A percentile compares a stretch with the other conserved stretches of the same genome.
Conservation (phyloP, 2,113 vertebrate species). For the Himantopus leucocephalus region DNA sequence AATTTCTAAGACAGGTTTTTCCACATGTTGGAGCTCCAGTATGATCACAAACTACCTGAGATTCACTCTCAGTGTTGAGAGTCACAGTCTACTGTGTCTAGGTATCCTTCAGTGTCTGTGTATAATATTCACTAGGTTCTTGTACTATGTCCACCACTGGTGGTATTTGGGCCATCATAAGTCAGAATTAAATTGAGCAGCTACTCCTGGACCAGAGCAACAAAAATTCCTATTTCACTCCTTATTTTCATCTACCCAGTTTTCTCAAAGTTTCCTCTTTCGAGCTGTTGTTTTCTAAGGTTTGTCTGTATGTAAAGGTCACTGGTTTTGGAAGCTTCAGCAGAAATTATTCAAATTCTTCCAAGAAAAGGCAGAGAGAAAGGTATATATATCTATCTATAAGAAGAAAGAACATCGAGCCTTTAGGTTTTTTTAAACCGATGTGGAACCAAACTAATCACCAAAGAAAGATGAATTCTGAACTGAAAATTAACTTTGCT, state of each 20-base stretch:
- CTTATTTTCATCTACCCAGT: not conserved
- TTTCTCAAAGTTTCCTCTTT: not conserved
- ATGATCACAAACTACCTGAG: not conserved
- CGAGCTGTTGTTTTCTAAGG: not conserved
- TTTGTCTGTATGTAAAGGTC: not conserved
- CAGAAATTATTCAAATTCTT: not conserved
- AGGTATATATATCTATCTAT: not conserved
- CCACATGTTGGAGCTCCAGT: not conserved
- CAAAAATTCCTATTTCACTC: not conserved
- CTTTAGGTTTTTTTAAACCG: not conserved
- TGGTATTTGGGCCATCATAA: not conserved
- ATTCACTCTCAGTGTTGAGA: not conserved
- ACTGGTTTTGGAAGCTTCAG: not conserved
- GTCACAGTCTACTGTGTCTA: not conserved
- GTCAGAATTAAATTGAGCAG: not conserved
- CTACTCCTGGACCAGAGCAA: not conserved
- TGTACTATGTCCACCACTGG: not conserved
- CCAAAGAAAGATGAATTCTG: not conserved
- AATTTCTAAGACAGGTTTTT: not conserved
- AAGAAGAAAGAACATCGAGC: not conserved
- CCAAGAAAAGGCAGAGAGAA: not conserved
- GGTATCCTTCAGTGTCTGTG: not conserved
- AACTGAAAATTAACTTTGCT: not conserved
- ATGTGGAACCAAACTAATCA: not conserved
- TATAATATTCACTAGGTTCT: not conserved